A percentile compares a stretch with the other conserved stretches of the same genome.
Evolutionary conservation across 2,797 vertebrate species (phyloP).

Genomic region (Lepilemur ruficaudatus): DNA sequence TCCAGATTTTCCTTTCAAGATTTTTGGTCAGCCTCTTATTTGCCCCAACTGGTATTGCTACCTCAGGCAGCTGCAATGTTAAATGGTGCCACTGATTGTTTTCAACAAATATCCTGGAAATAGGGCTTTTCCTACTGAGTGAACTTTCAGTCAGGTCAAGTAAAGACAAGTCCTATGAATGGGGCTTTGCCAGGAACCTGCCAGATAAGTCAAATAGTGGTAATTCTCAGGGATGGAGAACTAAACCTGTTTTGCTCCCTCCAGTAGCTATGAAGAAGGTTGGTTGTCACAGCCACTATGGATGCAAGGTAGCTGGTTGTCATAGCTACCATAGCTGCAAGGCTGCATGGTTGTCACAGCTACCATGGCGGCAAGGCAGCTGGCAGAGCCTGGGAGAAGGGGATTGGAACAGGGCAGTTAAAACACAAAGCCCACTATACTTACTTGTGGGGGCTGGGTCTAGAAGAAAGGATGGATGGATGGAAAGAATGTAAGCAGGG

Average conservation of each 20-base stretch:
- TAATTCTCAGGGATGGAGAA: background rate
- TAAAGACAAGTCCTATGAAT: background rate
- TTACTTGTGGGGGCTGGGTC: too few relatives aligned
- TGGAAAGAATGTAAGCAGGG: too few relatives aligned
- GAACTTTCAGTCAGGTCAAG: background rate
- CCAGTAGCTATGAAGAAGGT: background rate
- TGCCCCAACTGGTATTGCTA: background rate
- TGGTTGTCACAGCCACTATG: background rate
- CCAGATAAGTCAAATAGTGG: background rate
- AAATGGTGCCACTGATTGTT: background rate
- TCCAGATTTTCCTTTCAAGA: background rate
- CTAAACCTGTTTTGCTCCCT: background rate
- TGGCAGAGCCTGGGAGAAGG: background rate
- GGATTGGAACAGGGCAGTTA: background rate
- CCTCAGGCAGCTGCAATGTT: background rate
- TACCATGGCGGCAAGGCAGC: background rate
- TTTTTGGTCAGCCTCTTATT: background rate
- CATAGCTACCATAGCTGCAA: background rate
- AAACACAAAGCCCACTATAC: background rate
- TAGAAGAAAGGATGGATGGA: too few relatives aligned
- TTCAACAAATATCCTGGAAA: background rate
- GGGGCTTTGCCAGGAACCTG: background rate
- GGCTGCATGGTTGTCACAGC: background rate
- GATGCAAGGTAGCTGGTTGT: background rate
- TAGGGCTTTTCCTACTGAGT: background rate